Conservation (phyloP, 2,888 invertebrate genomes). For the Theodoxus fluviatilis region DNA sequence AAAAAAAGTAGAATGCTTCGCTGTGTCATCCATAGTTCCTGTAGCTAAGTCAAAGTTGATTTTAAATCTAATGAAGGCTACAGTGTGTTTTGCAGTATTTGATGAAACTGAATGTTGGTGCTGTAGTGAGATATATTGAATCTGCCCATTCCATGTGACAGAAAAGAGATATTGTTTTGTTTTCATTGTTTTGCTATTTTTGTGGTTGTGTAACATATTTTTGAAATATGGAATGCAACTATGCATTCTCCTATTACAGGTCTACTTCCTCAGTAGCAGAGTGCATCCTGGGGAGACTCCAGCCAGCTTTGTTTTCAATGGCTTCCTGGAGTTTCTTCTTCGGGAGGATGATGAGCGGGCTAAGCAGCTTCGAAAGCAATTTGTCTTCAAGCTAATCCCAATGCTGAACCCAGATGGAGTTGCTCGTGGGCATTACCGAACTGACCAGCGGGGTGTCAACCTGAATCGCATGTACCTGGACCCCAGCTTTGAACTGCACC, state of each 20-base stretch:
- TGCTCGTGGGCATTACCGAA: slow-evolving; percentile 76
- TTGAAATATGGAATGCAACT: not conserved
- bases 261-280: slow-evolving; percentile 84
- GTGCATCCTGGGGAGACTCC: slow-evolving; percentile 94
- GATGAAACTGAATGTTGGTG: too few relatives aligned
- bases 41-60: too few relatives aligned
- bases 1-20: too few relatives aligned
- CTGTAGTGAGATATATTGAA: too few relatives aligned
- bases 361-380: slow-evolving; percentile 73
- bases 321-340: slow-evolving; percentile 81
- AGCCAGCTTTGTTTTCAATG: slow-evolving; percentile 88
- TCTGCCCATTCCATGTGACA: too few relatives aligned
- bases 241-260: slow-evolving; percentile 65
- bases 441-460: slow-evolving; percentile 87
- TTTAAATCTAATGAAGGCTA: too few relatives aligned
- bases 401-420: slow-evolving; percentile 93
- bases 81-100: too few relatives aligned
- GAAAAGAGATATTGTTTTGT: slow-evolving; percentile 2
- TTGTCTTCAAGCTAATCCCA: slow-evolving; percentile 87
- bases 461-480: slow-evolving; percentile 85
- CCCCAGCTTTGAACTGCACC: slow-evolving; percentile 78
- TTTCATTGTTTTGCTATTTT: not conserved
- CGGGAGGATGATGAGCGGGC: slow-evolving; percentile 78
- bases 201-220: not conserved
- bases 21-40: too few relatives aligned